Evolutionary conservation across 2,797 vertebrate genomes (phyloP), one percentile per base, ranked within the genome.

Genomic region (Channa striata): DNA sequence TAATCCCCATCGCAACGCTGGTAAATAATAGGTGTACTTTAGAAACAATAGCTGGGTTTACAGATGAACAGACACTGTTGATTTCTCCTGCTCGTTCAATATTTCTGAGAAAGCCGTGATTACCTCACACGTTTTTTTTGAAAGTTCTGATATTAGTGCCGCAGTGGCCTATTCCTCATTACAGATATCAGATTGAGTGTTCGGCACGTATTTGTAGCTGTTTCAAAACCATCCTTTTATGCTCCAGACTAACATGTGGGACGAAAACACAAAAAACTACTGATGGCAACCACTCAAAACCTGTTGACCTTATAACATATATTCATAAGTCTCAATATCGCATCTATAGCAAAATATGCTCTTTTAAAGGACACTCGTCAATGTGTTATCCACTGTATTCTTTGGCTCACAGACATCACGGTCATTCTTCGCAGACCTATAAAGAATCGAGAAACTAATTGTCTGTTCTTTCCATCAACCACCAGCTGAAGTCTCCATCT

Each of bases 1-100:
- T 87, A 89, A 90, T 85, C 80, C 83, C 48, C 65, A 64, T 83
- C 72, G 82, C 81, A 68, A 78, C 56, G 59, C 60, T 57, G 68
- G 36, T 50, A 77, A 83, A 85, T 76, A 71, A 74, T 44, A 21
- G 70, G 59, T 67, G 65, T 59, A 77, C 71, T 54, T 49, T 71
- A 72, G 59, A 71, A 78, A 78, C 56, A 71, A 85, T 16, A 14
- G 52, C 51, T 30, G 40, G 60, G 39, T 80, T 36, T 12, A 37
- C 14, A 47, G 50, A 43, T 57, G 14, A 56, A 65, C 33, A 72
- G 33, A 77, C 11, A 16, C 30, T 33, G 63, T 52, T 11, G 42
- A 73, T 66, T 69, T 76, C 65, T 77, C 59, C 50, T 25, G 7
- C 4, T 8, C 20, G n/a, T 16, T 58, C 59, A 36, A 6, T 68